Evolutionary conservation across 2,113 vertebrate species (phyloP).

Genomic region (Rynchops niger): DNA sequence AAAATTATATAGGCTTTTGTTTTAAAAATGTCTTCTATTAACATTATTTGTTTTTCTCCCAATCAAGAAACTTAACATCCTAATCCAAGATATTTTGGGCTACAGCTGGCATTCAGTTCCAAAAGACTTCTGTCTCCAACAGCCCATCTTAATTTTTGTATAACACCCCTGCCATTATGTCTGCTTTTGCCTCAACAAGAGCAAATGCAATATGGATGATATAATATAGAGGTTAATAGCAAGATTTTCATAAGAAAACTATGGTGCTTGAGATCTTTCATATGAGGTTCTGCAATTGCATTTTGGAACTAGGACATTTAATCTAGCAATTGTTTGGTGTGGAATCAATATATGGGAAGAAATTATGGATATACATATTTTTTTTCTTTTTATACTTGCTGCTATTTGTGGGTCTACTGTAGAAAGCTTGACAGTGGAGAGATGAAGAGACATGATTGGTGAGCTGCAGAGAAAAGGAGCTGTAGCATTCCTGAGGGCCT

Average conservation of each 20-base stretch:
- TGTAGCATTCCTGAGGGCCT: neutral
- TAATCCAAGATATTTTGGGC: neutral
- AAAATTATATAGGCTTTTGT: neutral
- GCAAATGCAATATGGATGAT: neutral
- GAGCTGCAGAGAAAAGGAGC: neutral
- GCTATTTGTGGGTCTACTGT: neutral
- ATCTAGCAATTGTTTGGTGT: neutral
- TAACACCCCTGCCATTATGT: neutral
- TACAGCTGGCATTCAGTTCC: neutral
- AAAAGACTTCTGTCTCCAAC: neutral
- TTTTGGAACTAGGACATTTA: neutral
- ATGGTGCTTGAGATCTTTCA: neutral
- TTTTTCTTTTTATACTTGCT: neutral
- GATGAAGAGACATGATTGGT: neutral
- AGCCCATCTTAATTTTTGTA: neutral
- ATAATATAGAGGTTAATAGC: neutral
- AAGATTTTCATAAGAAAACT: neutral
- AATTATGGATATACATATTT: neutral
- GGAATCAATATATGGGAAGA: neutral
- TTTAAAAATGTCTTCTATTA: neutral
- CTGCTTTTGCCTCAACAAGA: neutral
- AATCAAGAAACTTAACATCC: neutral
- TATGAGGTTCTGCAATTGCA: neutral
- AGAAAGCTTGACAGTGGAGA: neutral
- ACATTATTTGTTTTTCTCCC: neutral